Evolutionary conservation across 2,113 vertebrate genomes (phyloP), one percentile per base, ranked within the genome.

Genomic region (Silurus glanis): DNA sequence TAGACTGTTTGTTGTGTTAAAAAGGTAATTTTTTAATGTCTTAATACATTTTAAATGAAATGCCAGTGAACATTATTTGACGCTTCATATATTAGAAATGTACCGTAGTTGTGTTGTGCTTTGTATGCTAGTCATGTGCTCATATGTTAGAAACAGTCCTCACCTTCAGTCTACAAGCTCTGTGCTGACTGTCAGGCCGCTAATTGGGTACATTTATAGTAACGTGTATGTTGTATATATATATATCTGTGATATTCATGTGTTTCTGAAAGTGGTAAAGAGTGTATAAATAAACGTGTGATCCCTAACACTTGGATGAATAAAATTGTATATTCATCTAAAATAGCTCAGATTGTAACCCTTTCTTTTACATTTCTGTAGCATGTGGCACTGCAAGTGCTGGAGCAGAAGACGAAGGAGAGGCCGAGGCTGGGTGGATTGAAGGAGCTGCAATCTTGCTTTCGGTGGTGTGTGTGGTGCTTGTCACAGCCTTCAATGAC

Each of bases 401-500:
- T 0, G 98, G 97, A 13, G 95, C 93, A 0, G 98, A 99, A 90
- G 98, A 98, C 49, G 98, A 99, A 79, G 97, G 97, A 0, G 98
- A 99, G 90, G 92, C 97, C 0, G 97, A 99, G 89, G 97, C 98
- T 0, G 98, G 98, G 82, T 99, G 98, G 98, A 99, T 99, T 4
- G 98, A 99, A 92, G 98, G 98, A 1, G 98, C 97, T 0, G 98
- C 98, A 91, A 99, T 99, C 90, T 94, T 99, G 0, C 95, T 99
- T 62, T 99, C 98, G 0, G 98, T 99, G 92, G 97, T 97, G 91
- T 99, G 98, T 6, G 98, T 99, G 51, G 98, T 99, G 47, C 94
- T 99, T 25, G 98, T 99, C 92, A 99, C 98, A 0, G 98, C 98
- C 91, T 99, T 99, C 93, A 99, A 99, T 51, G 98, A 99, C 93